phyloP scores from a whole-genome alignment of 2,113 vertebrate species.

The Esox niger region DNA sequence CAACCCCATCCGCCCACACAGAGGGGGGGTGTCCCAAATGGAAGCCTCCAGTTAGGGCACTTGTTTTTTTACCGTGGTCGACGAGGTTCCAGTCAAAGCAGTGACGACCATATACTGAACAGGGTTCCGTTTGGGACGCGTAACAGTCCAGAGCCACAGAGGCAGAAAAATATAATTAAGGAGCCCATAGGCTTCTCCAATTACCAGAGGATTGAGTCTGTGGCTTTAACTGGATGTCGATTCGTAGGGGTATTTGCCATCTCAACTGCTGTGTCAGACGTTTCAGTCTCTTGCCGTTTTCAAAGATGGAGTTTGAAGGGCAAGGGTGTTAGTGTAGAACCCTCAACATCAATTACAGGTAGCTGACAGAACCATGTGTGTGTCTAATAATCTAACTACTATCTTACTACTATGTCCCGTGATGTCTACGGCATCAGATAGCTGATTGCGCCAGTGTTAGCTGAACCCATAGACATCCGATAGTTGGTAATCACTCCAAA shows the following conservation, averaged over 20 bases:
- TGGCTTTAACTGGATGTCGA: not conserved
- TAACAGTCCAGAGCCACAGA: conserved; percentile 22
- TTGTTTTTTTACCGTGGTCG: no score
- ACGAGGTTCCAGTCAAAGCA: no score
- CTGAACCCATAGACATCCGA: no score
- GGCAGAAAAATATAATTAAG: conserved; percentile 34
- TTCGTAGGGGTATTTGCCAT: not conserved
- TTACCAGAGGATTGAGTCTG: not conserved
- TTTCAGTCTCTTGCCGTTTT: not conserved
- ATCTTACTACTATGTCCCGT: no score
- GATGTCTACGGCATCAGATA: no score
- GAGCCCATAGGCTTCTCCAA: not conserved
- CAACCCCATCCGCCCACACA: conserved; percentile 46
- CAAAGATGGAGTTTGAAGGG: not conserved
- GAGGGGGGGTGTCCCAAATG: no score
- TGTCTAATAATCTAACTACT: no score
- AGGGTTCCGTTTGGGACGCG: not conserved
- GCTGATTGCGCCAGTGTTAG: no score
- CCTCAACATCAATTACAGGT: conserved; percentile 3
- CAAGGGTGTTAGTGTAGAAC: not conserved
- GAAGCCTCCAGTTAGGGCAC: no score
- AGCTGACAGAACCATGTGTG: not conserved
- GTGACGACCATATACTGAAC: no score
- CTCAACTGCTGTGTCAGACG: not conserved
- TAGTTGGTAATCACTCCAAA: no score